A percentile compares a stretch with the other conserved stretches of the same genome.
Evolutionary conservation across 2,797 vertebrate genomes (phyloP).

Genomic region (Sarcoramphus papa): DNA sequence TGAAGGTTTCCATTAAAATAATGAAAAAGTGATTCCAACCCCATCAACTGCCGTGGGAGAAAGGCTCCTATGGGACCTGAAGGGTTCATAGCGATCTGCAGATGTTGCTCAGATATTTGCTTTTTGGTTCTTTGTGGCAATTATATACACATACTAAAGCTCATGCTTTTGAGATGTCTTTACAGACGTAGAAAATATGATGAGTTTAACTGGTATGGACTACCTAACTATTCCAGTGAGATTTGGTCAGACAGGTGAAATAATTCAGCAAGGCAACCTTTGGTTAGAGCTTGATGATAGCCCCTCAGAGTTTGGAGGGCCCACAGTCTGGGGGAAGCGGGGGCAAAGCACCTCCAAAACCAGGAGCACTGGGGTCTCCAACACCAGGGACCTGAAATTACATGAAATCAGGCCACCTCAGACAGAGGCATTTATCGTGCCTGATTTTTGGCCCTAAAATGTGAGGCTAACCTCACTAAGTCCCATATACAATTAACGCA

Average conservation of each 20-base stretch:
- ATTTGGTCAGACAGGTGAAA: neutral
- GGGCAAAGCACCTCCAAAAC: neutral
- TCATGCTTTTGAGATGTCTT: neutral
- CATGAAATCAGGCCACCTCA: neutral
- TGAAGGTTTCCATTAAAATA: neutral
- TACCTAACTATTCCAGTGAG: neutral
- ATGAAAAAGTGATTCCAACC: neutral
- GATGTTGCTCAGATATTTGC: neutral
- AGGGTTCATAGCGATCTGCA: neutral
- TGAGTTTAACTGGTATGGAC: neutral
- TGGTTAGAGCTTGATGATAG: neutral
- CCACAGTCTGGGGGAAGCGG: rapidly evolving
- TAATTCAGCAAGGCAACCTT: neutral
- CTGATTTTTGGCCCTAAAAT: neutral
- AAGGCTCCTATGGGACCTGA: neutral
- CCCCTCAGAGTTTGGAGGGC: rapidly evolving
- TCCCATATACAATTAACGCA: neutral
- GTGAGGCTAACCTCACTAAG: neutral
- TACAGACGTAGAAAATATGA: neutral
- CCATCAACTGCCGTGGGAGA: rapidly evolving
- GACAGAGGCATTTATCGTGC: neutral
- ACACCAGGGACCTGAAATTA: neutral
- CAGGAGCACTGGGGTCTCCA: neutral
- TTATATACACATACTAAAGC: neutral
- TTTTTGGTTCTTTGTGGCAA: neutral